phyloP scores from a whole-genome alignment of 2,113 vertebrate species.

The Aptenodytes patagonicus region DNA sequence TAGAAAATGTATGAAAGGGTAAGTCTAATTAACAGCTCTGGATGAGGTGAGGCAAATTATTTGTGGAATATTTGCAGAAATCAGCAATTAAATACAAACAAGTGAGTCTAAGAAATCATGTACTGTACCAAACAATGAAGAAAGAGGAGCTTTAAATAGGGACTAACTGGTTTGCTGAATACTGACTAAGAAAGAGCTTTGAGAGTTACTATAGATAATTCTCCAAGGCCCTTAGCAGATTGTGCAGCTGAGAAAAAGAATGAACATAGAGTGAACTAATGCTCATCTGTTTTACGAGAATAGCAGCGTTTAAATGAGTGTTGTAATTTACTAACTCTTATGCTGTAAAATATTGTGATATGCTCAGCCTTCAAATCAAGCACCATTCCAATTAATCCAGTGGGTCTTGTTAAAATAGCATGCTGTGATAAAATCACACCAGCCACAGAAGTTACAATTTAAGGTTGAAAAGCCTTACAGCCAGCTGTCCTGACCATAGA shows the following conservation, averaged over 20 bases:
- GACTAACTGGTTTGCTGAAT: not conserved
- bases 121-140: not conserved
- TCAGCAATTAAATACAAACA: constrained; percentile 21
- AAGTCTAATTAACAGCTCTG: constrained; percentile 56
- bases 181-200: not conserved
- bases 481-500: not conserved
- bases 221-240: not conserved
- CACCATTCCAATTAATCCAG: not conserved
- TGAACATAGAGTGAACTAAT: not conserved
- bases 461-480: not conserved
- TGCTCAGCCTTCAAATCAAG: not conserved
- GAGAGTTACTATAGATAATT: not conserved
- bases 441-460: not conserved
- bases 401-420: not conserved
- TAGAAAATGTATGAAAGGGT: constrained; percentile 24
- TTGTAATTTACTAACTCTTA: not conserved
- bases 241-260: not conserved
- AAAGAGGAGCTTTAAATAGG: not conserved
- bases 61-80: constrained; percentile 31
- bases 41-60: not conserved
- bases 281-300: not conserved
- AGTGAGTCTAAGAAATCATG: not conserved
- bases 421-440: not conserved
- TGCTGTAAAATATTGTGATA: not conserved
- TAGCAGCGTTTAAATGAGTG: not conserved